These are phyloP conservation scores for Poecilia wingei DNA, from an alignment of 2,797 vertebrate genomes.

Conservation along the genomic window DNA sequence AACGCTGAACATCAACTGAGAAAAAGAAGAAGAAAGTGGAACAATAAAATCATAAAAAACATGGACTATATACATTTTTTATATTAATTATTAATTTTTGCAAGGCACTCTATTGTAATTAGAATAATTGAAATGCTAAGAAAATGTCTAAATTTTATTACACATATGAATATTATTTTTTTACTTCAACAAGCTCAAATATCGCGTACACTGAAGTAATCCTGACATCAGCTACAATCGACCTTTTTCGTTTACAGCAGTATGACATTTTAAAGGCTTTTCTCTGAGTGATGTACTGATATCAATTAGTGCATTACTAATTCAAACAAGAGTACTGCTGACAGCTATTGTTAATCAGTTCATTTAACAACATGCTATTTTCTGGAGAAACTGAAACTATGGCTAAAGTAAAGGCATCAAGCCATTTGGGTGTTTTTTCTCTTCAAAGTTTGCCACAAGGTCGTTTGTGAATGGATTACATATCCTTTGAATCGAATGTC, in stretches of 20 bases:
- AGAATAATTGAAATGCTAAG: not conserved
- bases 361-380: constrained; percentile 1
- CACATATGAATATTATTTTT: not conserved
- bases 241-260: not conserved
- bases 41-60: not conserved
- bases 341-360: not conserved
- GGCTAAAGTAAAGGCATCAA: not conserved
- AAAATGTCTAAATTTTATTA: not conserved
- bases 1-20: not conserved
- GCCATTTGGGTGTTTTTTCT: not conserved
- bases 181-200: not conserved
- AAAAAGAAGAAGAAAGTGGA: not conserved
- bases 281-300: not conserved
- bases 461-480: constrained; percentile 9
- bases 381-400: not conserved
- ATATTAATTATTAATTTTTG: no score
- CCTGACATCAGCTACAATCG: not conserved
- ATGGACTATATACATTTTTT: no score
- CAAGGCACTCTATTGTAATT: not conserved
- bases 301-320: not conserved
- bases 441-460: not conserved
- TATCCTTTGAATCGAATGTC: not conserved
- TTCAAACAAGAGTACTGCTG: not conserved
- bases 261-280: constrained; percentile 1
- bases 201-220: not conserved